Evolutionary conservation across 2,888 invertebrate species (phyloP), one percentile per base, ranked within the genome.

Genomic region (Trissoscelio sp.): DNA sequence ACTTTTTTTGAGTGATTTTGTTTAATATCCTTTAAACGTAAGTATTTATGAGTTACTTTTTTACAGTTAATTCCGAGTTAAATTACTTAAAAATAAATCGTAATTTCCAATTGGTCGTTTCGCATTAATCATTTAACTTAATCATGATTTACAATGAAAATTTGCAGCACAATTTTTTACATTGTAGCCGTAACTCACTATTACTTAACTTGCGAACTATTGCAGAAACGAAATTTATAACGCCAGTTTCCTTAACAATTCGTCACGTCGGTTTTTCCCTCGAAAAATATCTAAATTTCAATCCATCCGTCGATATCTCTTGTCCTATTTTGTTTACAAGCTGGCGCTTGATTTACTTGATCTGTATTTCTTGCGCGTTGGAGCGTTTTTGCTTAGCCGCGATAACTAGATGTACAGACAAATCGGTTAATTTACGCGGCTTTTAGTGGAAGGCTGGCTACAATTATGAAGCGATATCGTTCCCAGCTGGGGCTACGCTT

Each of bases 341-440:
- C 60, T 14, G 31, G 22, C 16, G 12, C 39, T 22, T 20, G 34
- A 69, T 69, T 69, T 55, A 55, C 31, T 55, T 53, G 14, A 14
- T 11, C 28, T 18, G n/a, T 39, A 9, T 53, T 53, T 48, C 34
- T 34, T 31, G 44, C 18, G 11, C 44, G 22, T 12, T 22, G 14
- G 14, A 0, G 24, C 24, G 69, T 72, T 72, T 72, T 62, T 72
- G 31, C 16, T 11, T n/a, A 12, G 6, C 12, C 20, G 12, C 28
- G 60, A 60, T 64, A 62, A 48, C 22, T 31, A 57, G 66, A 58
- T 28, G 46, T 39, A 75, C 58, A 4, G 42, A 75, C 58, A 67
- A 75, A 75, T 67, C 75, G 67, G 58, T 60, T 58, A 75, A 67
- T 75, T 75, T 67, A 67, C 55, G 46, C 73, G 55, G 6, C 31